These are phyloP conservation scores for Protomyctophum bolini DNA, from an alignment of 2,113 vertebrate species.

Conservation along the genomic window DNA sequence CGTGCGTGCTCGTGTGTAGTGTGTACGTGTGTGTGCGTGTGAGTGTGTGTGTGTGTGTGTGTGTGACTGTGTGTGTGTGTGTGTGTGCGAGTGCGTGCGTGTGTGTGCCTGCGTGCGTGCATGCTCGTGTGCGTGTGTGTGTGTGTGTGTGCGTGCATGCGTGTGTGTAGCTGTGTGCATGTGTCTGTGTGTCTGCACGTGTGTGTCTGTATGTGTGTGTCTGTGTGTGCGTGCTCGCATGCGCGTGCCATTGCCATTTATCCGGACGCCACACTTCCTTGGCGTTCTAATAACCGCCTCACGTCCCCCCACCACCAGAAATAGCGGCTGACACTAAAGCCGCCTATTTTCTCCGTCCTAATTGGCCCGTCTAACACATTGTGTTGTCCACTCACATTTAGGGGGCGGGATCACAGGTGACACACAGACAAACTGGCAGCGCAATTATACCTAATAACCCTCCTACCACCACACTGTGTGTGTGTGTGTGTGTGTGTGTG, in stretches of 20 bases:
- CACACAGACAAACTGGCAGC: constrained; percentile 75
- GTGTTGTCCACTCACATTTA: constrained; percentile 75
- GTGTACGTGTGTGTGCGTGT: constrained; percentile 8
- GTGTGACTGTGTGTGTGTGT: neutral
- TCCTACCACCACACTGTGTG: constrained; percentile 41
- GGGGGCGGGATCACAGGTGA: constrained; percentile 52
- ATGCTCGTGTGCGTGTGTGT: too few species aligned
- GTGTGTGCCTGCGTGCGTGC: too few species aligned
- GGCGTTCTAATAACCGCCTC: too few species aligned
- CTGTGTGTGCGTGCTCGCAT: too few species aligned
- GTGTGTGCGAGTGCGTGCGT: too few species aligned
- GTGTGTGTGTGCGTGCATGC: too few species aligned
- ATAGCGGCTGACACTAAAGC: constrained; percentile 53
- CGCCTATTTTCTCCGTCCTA: constrained; percentile 49
- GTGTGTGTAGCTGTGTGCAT: constrained; percentile 18
- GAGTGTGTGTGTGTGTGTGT: constrained; percentile 10
- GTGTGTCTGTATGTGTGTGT: neutral
- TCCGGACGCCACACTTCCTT: too few species aligned
- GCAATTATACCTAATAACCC: constrained; percentile 73
- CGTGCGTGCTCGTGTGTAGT: neutral
- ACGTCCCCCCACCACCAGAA: constrained; percentile 8
- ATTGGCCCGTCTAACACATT: constrained; percentile 64
- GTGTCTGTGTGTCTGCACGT: neutral
- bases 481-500: constrained; percentile 29
- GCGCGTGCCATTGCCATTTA: too few species aligned